A percentile compares a stretch with the other conserved stretches of the same genome.
Evolutionary conservation across 2,888 invertebrate species (phyloP).

Genomic region (Drosophila kuntzei): DNA sequence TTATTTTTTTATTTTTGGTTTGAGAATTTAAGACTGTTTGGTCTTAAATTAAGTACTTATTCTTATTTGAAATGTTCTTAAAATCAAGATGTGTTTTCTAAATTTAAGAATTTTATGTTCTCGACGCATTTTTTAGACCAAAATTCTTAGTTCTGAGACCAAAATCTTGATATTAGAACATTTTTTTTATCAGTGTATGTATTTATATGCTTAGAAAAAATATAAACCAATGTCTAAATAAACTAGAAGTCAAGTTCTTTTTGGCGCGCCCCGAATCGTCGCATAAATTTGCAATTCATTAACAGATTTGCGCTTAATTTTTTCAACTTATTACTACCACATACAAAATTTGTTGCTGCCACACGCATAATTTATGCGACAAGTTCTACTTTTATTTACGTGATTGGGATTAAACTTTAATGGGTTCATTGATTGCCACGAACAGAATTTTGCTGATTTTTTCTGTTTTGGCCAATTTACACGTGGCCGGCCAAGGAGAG

Average conservation of each 20-base stretch:
- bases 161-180: too few species aligned
- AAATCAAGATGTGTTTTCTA: too few species aligned
- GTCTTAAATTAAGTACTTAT: too few species aligned
- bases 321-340: conserved; percentile 51
- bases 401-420: conserved; percentile 78
- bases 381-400: conserved; percentile 77
- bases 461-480: conserved; percentile 60
- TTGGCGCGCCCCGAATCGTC: conserved; percentile 68
- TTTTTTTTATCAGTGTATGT: too few species aligned
- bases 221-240: conserved; percentile 55
- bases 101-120: too few species aligned
- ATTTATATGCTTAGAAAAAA: too few species aligned
- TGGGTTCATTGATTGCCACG: conserved; percentile 77
- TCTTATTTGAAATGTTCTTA: too few species aligned
- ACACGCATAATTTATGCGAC: conserved; percentile 77
- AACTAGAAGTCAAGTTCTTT: conserved; percentile 82
- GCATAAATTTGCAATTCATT: conserved; percentile 81
- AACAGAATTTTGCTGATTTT: conserved; percentile 3
- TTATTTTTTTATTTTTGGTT: too few species aligned
- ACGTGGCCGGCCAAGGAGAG: conserved; percentile 55
- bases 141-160: too few species aligned
- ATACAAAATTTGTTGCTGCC: conserved; percentile 45
- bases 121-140: too few species aligned
- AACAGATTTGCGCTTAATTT: conserved; percentile 69
- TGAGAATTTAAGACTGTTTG: too few species aligned